Percentiles rank a stretch among this genome's conserved stretches.
Evolutionary conservation across 1,140 invertebrate species (phyloP).

Genomic region (Zaprionus davidi): DNA sequence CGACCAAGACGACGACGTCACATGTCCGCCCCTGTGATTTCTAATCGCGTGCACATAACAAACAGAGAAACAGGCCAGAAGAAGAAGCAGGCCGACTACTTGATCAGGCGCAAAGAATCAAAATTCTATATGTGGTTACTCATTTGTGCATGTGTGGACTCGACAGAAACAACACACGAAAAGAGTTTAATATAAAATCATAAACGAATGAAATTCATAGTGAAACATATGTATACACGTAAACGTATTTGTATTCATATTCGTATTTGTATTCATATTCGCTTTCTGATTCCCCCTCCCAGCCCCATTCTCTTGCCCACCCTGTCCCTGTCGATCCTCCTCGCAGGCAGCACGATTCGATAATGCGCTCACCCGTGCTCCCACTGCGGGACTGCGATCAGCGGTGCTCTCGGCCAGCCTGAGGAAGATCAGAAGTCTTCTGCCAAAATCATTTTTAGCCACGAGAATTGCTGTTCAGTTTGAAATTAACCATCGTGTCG

Average conservation of each 20-base stretch:
- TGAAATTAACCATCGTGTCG: conserved; percentile 77
- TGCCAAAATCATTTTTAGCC: conserved; percentile 79
- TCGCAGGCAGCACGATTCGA: conserved; percentile 15
- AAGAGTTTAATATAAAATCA: conserved; percentile 71
- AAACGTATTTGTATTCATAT: neutral
- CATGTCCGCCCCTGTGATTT: conserved; percentile 43
- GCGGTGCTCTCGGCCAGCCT: conserved; percentile 31
- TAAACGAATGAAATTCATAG: conserved; percentile 73
- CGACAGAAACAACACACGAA: conserved; percentile 31
- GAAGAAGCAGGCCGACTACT: conserved; percentile 51
- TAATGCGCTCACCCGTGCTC: conserved; percentile 29
- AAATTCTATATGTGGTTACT: conserved; percentile 11
- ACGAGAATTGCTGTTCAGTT: conserved; percentile 71
- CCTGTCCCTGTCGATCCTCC: neutral
- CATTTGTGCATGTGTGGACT: conserved; percentile 8
- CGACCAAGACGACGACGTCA: conserved; percentile 45
- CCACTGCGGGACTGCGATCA: neutral
- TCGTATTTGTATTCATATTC: conserved; percentile 5
- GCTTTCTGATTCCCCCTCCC: conserved; percentile 13
- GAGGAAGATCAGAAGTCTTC: conserved; percentile 50
- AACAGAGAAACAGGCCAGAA: conserved; percentile 19
- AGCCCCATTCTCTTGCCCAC: conserved; percentile 1
- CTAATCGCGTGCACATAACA: conserved; percentile 59
- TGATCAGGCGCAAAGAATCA: conserved; percentile 51
- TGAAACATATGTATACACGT: conserved; percentile 38